Base-by-base conservation (phyloP, 2,113 vertebrate species). In the Pedetes capensis region DNA sequence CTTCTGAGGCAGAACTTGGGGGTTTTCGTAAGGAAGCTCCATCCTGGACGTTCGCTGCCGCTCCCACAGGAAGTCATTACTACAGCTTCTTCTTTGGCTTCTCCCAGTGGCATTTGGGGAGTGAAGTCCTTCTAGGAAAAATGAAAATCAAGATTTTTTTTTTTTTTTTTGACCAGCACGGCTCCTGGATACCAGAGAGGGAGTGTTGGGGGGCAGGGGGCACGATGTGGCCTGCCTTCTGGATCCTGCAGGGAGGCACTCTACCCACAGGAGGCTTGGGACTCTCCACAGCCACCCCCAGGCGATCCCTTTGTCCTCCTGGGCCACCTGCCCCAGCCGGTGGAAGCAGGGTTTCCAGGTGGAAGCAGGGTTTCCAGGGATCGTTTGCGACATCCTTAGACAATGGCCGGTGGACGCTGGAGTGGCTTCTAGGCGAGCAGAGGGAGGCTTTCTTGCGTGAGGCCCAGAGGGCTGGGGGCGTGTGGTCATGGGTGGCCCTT, bases 101-200 rank as follows among this genome's bases (percentile, higher is more conserved):
- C 37, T 49, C 29, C 47, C 44, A n/a, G 25, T 64, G 74, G 84
- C 55, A 55, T 89, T 51, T 78, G n/a, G 47, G 4, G 44, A 53
- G 13, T 22, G 8, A 23, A 47, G 47, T 2, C 71, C 8, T 44
- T 91, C 53, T 16, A 83, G 37, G 64, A 25, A 93, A 89, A 72
- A 88, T 32, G 64, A 66, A 81, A 83, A 80, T 94, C 20, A 86
- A 61, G 39, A 42, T 23, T 74, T n/a, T 81, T 89, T 72, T n/a
- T n/a, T n/a, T n/a, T n/a, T n/a, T n/a, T n/a, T n/a, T n/a, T 66
- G 47, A 64, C 42, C 13, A 57, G 51, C 3, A 0, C 47, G 22
- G 51, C 37, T 80, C n/a, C 87, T 10, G 5, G 17, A 42, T 51
- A 51, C 51, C 51, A 51, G 34, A 84, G 61, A 84, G 59, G 32